Conservation (phyloP, 1,140 invertebrate species). For the Melitaea cinxia region DNA sequence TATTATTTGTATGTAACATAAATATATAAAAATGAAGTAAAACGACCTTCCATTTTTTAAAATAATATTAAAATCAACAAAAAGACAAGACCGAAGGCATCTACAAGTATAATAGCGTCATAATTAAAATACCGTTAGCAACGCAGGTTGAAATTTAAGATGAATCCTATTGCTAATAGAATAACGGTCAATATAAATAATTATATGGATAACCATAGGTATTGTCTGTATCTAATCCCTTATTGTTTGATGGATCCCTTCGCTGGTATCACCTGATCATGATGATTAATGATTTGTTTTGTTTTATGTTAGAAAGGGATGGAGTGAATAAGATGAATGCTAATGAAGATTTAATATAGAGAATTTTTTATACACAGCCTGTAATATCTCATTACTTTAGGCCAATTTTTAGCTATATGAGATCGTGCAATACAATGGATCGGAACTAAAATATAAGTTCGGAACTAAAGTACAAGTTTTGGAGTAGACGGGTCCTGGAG, state of each 20-base stretch:
- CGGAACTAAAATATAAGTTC: too few species aligned
- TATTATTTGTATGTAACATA: too few species aligned
- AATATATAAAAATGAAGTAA: too few species aligned
- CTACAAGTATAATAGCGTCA: not conserved
- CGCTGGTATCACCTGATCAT: constrained; percentile 39
- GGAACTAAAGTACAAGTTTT: too few species aligned
- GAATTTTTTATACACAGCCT: too few species aligned
- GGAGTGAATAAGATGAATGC: constrained; percentile 15
- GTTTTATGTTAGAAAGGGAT: constrained; percentile 9
- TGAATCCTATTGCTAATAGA: not conserved
- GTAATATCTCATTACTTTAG: too few species aligned
- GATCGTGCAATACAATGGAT: too few species aligned
- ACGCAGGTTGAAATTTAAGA: not conserved
- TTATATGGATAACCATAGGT: not conserved
- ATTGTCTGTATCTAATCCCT: constrained; percentile 33
- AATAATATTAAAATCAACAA: not conserved
- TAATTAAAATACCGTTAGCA: not conserved
- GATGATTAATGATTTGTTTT: constrained; percentile 43
- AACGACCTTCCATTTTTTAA: too few species aligned
- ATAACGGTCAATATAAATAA: constrained; percentile 9
- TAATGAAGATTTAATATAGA: not conserved
- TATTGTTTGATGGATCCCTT: constrained; percentile 43
- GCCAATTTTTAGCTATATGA: too few species aligned
- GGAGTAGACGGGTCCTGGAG: too few species aligned
- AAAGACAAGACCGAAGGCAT: not conserved